These are phyloP conservation scores for Sylvilagus bachmani DNA, from an alignment of 2,113 vertebrate species.

Conservation along the genomic window DNA sequence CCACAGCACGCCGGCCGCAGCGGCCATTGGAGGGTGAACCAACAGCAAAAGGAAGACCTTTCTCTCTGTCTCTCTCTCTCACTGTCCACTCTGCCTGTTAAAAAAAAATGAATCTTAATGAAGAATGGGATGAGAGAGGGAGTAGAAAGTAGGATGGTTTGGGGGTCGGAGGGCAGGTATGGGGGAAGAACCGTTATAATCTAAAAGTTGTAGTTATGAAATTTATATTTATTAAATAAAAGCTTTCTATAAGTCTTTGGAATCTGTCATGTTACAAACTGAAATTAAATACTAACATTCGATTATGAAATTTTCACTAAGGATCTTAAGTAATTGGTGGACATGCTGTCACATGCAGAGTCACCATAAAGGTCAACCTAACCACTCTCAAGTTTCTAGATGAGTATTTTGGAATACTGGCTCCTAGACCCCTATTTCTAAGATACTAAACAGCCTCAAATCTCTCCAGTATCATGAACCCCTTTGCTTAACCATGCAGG, in stretches of 20 bases:
- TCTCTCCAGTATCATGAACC: conserved; percentile 45
- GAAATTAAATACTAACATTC: not conserved
- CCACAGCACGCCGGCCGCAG: no score
- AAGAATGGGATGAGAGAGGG: no score
- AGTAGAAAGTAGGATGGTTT: no score
- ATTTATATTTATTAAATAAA: no score
- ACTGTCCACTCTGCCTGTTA: no score
- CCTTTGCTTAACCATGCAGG: not conserved
- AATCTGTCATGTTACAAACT: conserved; percentile 21
- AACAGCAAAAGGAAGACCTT: no score
- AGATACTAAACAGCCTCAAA: not conserved
- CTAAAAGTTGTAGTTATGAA: no score
- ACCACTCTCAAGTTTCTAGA: conserved; percentile 4
- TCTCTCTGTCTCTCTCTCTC: no score
- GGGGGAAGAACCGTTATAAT: no score
- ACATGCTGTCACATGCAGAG: conserved; percentile 42
- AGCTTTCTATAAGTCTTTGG: not conserved
- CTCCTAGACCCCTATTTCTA: conserved; percentile 20
- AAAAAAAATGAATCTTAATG: no score
- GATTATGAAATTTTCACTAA: conserved; percentile 40
- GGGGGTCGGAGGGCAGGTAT: no score
- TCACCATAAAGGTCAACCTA: conserved; percentile 59
- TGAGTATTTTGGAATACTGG: conserved; percentile 27
- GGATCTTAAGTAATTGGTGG: conserved; percentile 29
- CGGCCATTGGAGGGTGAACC: no score